Conservation (phyloP, 2,797 vertebrate species). For the Odontamblyopus lacepedii region DNA sequence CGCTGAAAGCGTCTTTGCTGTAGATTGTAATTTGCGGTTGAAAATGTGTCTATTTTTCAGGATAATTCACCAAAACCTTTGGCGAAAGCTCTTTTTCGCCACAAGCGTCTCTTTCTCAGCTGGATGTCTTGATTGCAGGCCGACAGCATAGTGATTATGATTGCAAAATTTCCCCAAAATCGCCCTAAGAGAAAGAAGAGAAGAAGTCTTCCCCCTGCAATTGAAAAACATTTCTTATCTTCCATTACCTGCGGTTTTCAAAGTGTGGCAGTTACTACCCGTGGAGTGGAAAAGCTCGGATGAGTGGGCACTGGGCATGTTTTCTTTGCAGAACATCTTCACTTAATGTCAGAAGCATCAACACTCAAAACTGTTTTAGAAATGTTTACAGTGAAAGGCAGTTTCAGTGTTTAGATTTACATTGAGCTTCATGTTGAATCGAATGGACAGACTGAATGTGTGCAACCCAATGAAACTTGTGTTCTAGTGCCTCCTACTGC, state of each 20-base stretch:
- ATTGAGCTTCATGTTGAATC: slow-evolving; percentile 10
- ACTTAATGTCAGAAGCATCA: neutral
- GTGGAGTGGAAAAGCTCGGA: slow-evolving; percentile 24
- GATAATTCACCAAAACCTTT: slow-evolving; percentile 46
- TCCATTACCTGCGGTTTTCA: slow-evolving; percentile 52
- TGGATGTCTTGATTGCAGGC: slow-evolving; percentile 61
- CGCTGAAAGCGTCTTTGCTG: slow-evolving; percentile 23
- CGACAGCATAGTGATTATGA: slow-evolving; percentile 62
- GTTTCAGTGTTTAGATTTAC: slow-evolving; percentile 20
- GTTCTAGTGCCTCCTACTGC: slow-evolving; percentile 64
- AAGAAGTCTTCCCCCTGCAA: slow-evolving; percentile 43
- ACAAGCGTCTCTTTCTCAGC: slow-evolving; percentile 53
- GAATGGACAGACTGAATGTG: neutral
- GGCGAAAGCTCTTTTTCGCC: slow-evolving; percentile 29
- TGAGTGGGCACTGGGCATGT: slow-evolving; percentile 7
- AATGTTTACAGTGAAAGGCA: slow-evolving; percentile 7
- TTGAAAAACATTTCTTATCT: slow-evolving; percentile 52
- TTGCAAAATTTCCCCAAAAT: slow-evolving; percentile 56
- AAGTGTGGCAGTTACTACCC: slow-evolving; percentile 52
- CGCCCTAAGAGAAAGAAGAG: slow-evolving; percentile 16
- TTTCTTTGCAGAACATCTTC: slow-evolving; percentile 1
- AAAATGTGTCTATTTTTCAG: slow-evolving; percentile 50
- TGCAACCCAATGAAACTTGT: slow-evolving; percentile 12
- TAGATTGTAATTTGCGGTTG: slow-evolving; percentile 42
- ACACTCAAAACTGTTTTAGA: neutral